Evolutionary conservation across 2,113 vertebrate genomes (phyloP).

Genomic region (Nanorana parkeri): DNA sequence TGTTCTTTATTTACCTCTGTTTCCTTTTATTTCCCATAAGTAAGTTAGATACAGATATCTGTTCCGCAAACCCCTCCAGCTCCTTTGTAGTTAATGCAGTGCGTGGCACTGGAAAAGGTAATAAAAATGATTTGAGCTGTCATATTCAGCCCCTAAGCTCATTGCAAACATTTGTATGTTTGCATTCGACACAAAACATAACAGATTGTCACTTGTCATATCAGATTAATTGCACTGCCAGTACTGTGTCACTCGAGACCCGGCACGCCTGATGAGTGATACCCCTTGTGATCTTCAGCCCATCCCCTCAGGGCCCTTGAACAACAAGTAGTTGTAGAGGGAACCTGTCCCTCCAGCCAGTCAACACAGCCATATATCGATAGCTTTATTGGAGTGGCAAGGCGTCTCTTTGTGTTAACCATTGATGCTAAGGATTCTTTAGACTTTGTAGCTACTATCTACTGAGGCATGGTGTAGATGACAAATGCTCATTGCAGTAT

Average conservation of each 20-base stretch:
- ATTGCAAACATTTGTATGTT: slow-evolving; percentile 62
- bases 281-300: slow-evolving; percentile 42
- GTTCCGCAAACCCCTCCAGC: not conserved
- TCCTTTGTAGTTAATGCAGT: slow-evolving; percentile 56
- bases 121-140: slow-evolving; percentile 56
- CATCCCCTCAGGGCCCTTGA: slow-evolving; percentile 43
- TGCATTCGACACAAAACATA: slow-evolving; percentile 60
- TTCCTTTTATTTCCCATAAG: not conserved
- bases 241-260: slow-evolving; percentile 52
- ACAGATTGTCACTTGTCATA: slow-evolving; percentile 58
- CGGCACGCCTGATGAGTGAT: slow-evolving; percentile 46
- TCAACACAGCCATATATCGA: not conserved
- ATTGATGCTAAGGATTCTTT: not conserved
- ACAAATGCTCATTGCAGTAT: not conserved
- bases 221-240: slow-evolving; percentile 53
- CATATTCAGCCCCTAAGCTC: slow-evolving; percentile 56
- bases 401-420: not conserved
- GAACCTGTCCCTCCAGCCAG: slow-evolving; percentile 10
- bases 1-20: not conserved
- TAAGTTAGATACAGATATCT: slow-evolving; percentile 29
- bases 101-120: slow-evolving; percentile 59
- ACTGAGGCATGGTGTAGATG: not conserved
- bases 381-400: not conserved
- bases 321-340: slow-evolving; percentile 10
- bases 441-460: not conserved